Conservation (phyloP, 2,888 invertebrate species). For the Polydrusus pterygomalis region DNA sequence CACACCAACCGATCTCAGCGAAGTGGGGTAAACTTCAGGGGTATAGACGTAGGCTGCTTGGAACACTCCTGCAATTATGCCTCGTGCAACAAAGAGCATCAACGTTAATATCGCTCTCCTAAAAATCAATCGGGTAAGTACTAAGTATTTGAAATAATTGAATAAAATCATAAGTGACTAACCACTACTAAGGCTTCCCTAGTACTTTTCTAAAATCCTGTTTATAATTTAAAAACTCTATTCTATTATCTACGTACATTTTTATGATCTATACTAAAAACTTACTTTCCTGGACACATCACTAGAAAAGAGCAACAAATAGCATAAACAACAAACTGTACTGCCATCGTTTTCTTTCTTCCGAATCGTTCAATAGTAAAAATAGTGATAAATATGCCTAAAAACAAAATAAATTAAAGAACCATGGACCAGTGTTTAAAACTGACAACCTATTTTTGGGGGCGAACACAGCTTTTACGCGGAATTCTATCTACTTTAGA, state of each 20-base stretch:
- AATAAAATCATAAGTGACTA: no score
- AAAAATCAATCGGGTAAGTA: slow-evolving; percentile 51
- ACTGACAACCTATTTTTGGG: no score
- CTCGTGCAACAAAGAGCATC: slow-evolving; percentile 90
- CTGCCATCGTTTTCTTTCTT: slow-evolving; percentile 93
- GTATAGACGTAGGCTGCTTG: slow-evolving; percentile 97
- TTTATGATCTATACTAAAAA: no score
- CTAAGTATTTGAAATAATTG: no score
- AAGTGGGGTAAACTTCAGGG: slow-evolving; percentile 95
- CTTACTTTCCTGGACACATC: slow-evolving; percentile 83
- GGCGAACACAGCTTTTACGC: no score
- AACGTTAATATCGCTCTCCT: slow-evolving; percentile 86
- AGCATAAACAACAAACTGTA: slow-evolving; percentile 92
- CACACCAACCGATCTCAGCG: slow-evolving; percentile 91
- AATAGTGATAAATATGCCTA: slow-evolving; percentile 91
- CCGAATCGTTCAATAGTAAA: slow-evolving; percentile 93
- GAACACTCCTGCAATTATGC: slow-evolving; percentile 94
- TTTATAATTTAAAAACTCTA: no score
- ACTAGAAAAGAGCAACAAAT: slow-evolving; percentile 83
- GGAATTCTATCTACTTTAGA: no score
- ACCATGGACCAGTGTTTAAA: no score
- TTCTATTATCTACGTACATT: no score
- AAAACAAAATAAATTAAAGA: slow-evolving; percentile 58
- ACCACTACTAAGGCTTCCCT: no score
- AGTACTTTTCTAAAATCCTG: no score